These are phyloP conservation scores for Ambastaia sidthimunki DNA, from an alignment of 2,797 vertebrate species.

Conservation along the genomic window DNA sequence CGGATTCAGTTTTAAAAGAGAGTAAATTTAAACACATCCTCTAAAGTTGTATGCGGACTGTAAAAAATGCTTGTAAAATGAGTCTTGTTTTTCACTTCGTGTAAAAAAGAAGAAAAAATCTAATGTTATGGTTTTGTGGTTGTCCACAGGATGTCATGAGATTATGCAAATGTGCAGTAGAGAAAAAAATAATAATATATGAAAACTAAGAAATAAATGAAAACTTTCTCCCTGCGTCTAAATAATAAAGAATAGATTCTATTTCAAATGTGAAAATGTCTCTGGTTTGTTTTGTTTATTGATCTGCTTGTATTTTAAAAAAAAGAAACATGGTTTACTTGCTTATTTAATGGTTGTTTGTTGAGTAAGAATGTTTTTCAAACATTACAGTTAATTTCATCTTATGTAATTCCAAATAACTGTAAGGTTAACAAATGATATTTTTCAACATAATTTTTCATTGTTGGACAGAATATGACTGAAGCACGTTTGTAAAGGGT, in stretches of 20 bases:
- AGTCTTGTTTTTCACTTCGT: constrained; percentile 93
- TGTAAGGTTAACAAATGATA: too few species aligned
- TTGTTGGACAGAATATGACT: too few species aligned
- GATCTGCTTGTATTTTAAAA: constrained; percentile 4
- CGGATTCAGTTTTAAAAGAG: constrained; percentile 82
- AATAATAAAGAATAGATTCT: constrained; percentile 89
- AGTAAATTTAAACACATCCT: constrained; percentile 84
- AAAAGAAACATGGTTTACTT: too few species aligned
- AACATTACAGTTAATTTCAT: too few species aligned
- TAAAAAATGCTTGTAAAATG: constrained; percentile 93
- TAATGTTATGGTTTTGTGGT: constrained; percentile 95
- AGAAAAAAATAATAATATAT: constrained; percentile 75
- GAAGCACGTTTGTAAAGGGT: too few species aligned
- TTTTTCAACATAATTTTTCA: too few species aligned
- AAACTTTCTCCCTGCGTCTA: constrained; percentile 87
- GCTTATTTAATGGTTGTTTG: too few species aligned
- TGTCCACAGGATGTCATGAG: constrained; percentile 95
- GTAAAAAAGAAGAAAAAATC: constrained; percentile 87
- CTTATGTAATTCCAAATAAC: too few species aligned
- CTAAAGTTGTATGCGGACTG: constrained; percentile 82
- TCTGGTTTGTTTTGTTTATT: constrained; percentile 41
- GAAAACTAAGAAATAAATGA: constrained; percentile 62
- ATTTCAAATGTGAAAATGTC: constrained; percentile 67
- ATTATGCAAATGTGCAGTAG: constrained; percentile 98
- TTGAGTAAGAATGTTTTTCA: too few species aligned